Evolutionary conservation across 53 echinoderm and acorn worm genomes (phyloP).

Genomic region (Holothuria leucospilota): DNA sequence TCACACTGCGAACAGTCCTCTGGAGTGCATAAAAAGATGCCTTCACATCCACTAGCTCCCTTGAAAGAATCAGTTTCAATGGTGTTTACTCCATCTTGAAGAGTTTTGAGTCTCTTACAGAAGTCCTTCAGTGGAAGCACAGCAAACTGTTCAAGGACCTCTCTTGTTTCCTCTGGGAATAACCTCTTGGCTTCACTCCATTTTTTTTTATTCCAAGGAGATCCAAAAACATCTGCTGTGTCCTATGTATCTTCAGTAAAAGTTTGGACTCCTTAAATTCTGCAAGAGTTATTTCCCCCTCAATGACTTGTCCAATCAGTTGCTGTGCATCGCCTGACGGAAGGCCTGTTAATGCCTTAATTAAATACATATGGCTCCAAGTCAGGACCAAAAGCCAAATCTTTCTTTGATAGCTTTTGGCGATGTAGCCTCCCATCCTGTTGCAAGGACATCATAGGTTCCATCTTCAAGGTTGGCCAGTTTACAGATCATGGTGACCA

Average conservation of each 20-base stretch:
- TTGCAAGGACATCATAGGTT: not conserved
- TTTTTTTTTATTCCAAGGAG: not conserved
- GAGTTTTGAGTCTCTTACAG: not conserved
- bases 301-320: not conserved
- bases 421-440: not conserved
- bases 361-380: not conserved
- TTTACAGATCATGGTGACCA: no score
- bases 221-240: not conserved
- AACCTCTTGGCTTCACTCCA: not conserved
- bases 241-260: not conserved
- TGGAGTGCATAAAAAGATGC: not conserved
- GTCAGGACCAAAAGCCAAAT: slow-evolving; percentile 2
- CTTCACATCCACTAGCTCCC: not conserved
- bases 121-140: not conserved
- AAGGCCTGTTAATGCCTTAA: not conserved
- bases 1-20: not conserved
- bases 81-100: not conserved
- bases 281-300: not conserved
- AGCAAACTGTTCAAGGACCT: not conserved
- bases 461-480: no score
- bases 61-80: not conserved
- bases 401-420: not conserved
- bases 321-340: not conserved
- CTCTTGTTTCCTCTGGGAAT: not conserved
- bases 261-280: not conserved